Conservation (phyloP, 2,888 invertebrate species). For the Timema podura region DNA sequence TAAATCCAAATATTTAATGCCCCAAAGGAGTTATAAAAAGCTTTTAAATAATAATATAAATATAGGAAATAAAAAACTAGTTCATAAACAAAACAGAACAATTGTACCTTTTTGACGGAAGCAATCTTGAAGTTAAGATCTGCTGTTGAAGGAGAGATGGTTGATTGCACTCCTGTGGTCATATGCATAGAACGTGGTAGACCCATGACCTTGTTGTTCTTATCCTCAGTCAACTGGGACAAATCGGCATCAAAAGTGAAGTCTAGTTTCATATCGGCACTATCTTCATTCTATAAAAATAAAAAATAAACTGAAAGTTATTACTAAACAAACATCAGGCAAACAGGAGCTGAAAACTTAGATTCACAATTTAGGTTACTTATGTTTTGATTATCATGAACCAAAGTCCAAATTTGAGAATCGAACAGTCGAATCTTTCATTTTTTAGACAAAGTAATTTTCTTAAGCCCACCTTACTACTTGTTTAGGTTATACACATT, state of each 20-base stretch:
- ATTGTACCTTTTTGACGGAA: slow-evolving; percentile 73
- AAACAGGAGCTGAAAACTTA: no score
- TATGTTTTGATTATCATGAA: no score
- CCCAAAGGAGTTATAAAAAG: neutral
- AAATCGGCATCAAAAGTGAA: slow-evolving; percentile 85
- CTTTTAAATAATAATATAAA: neutral
- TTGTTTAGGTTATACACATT: no score
- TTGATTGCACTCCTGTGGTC: slow-evolving; percentile 60
- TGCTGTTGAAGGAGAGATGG: slow-evolving; percentile 76
- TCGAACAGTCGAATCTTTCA: no score
- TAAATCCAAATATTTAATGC: neutral
- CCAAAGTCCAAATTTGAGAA: no score
- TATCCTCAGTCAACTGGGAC: slow-evolving; percentile 69
- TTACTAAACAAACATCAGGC: no score
- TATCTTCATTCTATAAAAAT: slow-evolving; percentile 55
- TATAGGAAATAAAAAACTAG: neutral
- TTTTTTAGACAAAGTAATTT: no score
- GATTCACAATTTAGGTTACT: no score
- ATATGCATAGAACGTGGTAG: slow-evolving; percentile 58
- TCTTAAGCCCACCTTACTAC: no score
- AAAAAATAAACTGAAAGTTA: no score
- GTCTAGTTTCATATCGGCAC: slow-evolving; percentile 84
- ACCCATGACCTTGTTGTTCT: slow-evolving; percentile 51
- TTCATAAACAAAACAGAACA: neutral
- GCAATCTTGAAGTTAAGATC: slow-evolving; percentile 93